A percentile compares a stretch with the other conserved stretches of the same genome.
Evolutionary conservation across 1,140 invertebrate species (phyloP).

Genomic region (Oedothorax gibbosus): DNA sequence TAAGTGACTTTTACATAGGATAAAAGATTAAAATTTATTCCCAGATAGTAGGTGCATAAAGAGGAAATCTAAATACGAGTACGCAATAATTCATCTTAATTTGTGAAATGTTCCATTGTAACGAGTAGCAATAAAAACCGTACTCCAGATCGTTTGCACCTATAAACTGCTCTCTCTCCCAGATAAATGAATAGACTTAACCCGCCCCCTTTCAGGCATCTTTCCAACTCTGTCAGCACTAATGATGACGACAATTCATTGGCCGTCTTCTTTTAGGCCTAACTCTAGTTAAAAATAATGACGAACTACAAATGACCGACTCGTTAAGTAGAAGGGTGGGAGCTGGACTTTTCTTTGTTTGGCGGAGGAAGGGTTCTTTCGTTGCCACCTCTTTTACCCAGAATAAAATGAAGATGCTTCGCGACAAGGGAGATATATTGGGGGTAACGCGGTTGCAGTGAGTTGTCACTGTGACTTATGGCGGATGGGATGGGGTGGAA

Average conservation of each 20-base stretch:
- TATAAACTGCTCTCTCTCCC: conserved; percentile 19
- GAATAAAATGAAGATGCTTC: too few relatives aligned
- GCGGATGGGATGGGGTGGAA: too few relatives aligned
- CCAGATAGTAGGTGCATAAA: too few relatives aligned
- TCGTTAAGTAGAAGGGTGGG: conserved; percentile 17
- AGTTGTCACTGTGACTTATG: too few relatives aligned
- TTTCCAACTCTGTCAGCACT: conserved; percentile 32
- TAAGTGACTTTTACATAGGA: too few relatives aligned
- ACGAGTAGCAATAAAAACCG: conserved; percentile 17
- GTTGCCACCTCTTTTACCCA: too few relatives aligned
- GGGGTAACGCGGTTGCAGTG: too few relatives aligned
- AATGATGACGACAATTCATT: conserved; percentile 40
- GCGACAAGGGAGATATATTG: too few relatives aligned
- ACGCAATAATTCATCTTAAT: conserved; percentile 19
- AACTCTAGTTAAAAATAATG: conserved; percentile 49
- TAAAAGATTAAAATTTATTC: too few relatives aligned
- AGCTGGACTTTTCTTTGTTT: conserved; percentile 27
- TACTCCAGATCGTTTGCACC: conserved; percentile 24
- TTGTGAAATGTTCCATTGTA: conserved; percentile 22
- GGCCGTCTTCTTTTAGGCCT: conserved; percentile 1
- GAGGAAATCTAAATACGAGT: too few relatives aligned
- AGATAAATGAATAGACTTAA: conserved; percentile 17
- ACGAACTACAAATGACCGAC: conserved; percentile 23
- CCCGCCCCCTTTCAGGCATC: conserved; percentile 40
- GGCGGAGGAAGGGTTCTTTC: not conserved